phyloP scores from a whole-genome alignment of 2,888 invertebrate genomes.

The Macrosiphum euphorbiae region DNA sequence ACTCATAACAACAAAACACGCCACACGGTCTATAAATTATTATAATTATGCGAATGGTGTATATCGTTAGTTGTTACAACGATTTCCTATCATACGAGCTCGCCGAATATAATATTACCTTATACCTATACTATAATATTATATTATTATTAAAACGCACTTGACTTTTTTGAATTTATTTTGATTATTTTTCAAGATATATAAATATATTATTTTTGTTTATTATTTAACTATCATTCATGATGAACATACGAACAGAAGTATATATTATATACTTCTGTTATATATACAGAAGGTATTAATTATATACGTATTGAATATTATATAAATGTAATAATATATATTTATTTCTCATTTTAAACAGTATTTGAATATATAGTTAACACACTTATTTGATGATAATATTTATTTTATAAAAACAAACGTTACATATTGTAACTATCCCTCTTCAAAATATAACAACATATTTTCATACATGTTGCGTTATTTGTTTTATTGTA shows the following conservation, averaged over 20 bases:
- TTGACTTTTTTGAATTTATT: neutral
- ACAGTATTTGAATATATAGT: neutral
- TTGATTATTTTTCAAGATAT: neutral
- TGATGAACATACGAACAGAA: neutral
- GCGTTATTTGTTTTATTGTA: too few relatives aligned
- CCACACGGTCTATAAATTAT: too few relatives aligned
- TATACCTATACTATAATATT: neutral
- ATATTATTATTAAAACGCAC: neutral
- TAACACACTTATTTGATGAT: too few relatives aligned
- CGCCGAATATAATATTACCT: neutral
- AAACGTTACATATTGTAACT: too few relatives aligned
- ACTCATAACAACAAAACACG: neutral
- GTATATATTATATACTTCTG: too few relatives aligned
- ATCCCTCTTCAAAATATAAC: too few relatives aligned
- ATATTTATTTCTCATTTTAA: neutral
- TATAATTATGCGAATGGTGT: neutral
- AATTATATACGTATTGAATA: neutral
- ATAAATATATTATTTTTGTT: too few relatives aligned
- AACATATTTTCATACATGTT: too few relatives aligned
- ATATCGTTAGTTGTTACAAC: rapidly evolving
- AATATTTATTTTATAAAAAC: too few relatives aligned
- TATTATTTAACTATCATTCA: neutral
- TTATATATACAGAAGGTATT: too few relatives aligned
- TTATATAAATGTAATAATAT: neutral
- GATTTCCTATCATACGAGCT: neutral